Conservation (phyloP, 2,113 vertebrate genomes). For the Erpornis zantholeuca region DNA sequence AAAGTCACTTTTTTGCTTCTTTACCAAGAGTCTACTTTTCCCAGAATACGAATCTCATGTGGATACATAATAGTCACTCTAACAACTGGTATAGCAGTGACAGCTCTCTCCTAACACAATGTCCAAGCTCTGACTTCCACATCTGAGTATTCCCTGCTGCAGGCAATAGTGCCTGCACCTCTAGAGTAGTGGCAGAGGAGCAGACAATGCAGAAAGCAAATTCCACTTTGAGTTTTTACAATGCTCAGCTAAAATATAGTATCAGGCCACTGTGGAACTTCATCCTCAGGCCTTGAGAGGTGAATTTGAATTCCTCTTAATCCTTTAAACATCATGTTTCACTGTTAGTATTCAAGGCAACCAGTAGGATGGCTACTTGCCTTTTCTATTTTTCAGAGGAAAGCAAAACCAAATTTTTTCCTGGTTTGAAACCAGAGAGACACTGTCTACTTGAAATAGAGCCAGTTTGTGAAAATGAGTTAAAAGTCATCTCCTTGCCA, state of each 20-base stretch:
- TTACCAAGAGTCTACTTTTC: not conserved
- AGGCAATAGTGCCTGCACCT: not conserved
- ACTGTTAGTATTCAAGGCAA: not conserved
- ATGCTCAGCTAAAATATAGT: not conserved
- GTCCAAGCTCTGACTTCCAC: not conserved
- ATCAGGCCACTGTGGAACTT: not conserved
- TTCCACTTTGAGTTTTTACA: not conserved
- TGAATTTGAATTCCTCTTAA: not conserved
- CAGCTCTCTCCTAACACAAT: not conserved
- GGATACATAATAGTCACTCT: not conserved
- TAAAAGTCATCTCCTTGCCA: constrained; percentile 62
- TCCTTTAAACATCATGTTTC: not conserved
- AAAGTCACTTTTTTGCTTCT: not conserved
- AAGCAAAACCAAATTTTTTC: constrained; percentile 1
- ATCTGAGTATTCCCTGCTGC: not conserved
- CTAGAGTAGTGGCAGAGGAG: not conserved
- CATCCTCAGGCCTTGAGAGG: not conserved
- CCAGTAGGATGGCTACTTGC: constrained; percentile 24
- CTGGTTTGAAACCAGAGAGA: constrained; percentile 45
- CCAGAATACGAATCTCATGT: not conserved
- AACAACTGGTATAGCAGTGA: not conserved
- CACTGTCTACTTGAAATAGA: constrained; percentile 35
- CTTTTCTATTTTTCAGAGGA: constrained; percentile 11
- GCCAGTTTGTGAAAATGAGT: constrained; percentile 51
- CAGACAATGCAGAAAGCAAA: constrained; percentile 8